Base-by-base conservation (phyloP, 2,113 vertebrate genomes). In the Thinocorus orbignyianus region DNA sequence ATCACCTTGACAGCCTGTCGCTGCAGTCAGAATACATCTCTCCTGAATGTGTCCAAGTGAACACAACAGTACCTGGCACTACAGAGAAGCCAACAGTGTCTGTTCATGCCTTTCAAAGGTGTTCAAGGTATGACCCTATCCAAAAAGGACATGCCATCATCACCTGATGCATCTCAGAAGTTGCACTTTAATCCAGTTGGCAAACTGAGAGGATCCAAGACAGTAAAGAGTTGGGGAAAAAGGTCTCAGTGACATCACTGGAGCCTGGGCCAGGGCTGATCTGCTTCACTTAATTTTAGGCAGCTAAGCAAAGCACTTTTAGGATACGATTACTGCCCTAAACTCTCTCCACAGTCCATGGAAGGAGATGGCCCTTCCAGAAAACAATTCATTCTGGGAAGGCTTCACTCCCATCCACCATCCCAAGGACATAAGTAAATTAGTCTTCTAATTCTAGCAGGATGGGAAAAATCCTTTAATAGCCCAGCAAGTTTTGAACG, bases 381-480 rank as follows among this genome's bases (percentile, higher is more conserved):
- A 95, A 95, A 95, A 95, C 91, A 94, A 94, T 94, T 96, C 61
- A 87, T 94, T 94, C 86, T 96, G 91, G 93, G 81, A 95, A 96
- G 91, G 61, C 68, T 95, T 92, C 81, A 33, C 24, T 93, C 77
- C 84, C 86, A 81, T 85, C 44, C 1, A 0, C 94, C 87, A 95
- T 89, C 81, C 76, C 85, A 96, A 93, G 84, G 24, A 70, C 83
- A 81, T 18, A 79, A 86, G 17, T 70, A 84, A 97, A 97, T 95
- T 93, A 95, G 77, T 65, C 70, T 69, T 48, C 91, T 95, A 96
- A 96, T 96, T 97, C 91, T 95, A 92, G 84, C 65, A 57, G 89
- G 93, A 96, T 95, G 91, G 94, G 94, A 95, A 96, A 97, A 94
- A 94, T 93, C 73, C 93, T 94, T 89, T 96, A 92, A 96, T 87